Evolutionary conservation across 2,888 invertebrate species (phyloP), one percentile per base, ranked within the genome.

Genomic region (Bursaphelenchus okinawaensis): DNA sequence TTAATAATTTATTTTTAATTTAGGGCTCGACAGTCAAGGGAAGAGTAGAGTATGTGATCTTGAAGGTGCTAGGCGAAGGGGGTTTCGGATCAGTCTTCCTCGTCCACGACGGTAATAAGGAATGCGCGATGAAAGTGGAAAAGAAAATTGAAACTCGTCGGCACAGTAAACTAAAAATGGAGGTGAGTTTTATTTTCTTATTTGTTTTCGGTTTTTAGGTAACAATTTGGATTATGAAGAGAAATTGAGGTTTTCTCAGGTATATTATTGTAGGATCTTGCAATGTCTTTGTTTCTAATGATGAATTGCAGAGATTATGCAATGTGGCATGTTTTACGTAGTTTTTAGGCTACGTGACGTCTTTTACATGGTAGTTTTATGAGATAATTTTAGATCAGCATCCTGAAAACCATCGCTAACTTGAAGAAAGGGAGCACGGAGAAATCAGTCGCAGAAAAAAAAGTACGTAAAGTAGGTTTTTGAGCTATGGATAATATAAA

Each of bases 61-160:
- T 24, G 1, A 56, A 56, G 26, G 27, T 26, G 26, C 19, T 56
- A 26, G 56, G 56, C 56, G 56, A 56, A 24, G 78, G 78, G 1
- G 77, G 77, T 0, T 78, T 76, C 63, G 78, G 78, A n/a, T 63
- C 70, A 12, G 68, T 72, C 22, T 72, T 64, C 31, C 66, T 68
- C 23, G 75, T 77, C 12, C 67, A 70, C 55, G 69, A 68, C 31
- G 65, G 68, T 23, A 57, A 68, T 26, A 26, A 29, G 22, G 66
- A 66, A 40, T 75, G 61, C 60, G 78, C 77, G 61, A 75, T 78
- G 75, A 78, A 78, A 52, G 73, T 77, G 20, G 78, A 78, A 61
- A 71, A 69, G 65, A 77, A 77, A 58, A 52, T 72, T 16, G 73
- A 72, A 52, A 71, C 55, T 8, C 56, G 73, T n/a, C 67, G 66